phyloP scores from a whole-genome alignment of 30 jellyfish, hydroid and myxozoan species.

The Chrysaora quinquecirrha region DNA sequence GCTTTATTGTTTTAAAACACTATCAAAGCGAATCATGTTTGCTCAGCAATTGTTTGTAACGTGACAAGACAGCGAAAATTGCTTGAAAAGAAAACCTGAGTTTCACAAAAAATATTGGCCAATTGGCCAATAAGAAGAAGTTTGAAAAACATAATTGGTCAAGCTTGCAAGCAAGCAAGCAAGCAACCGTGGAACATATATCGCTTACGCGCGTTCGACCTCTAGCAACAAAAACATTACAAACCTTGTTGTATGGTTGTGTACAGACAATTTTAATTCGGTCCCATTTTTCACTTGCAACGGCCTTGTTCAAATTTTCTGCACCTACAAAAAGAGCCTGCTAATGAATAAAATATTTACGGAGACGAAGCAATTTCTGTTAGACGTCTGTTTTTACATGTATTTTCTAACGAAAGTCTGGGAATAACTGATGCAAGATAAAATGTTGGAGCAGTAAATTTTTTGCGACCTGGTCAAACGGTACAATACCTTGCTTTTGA shows the following conservation, averaged over 20 bases:
- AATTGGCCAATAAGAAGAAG: too few relatives aligned
- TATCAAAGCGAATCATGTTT: too few relatives aligned
- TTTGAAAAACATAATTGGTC: too few relatives aligned
- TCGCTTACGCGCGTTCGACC: too few relatives aligned
- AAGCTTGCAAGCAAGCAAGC: too few relatives aligned
- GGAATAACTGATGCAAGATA: neutral
- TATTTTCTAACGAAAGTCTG: neutral
- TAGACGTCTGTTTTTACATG: neutral
- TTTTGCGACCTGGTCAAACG: neutral
- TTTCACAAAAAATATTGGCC: too few relatives aligned
- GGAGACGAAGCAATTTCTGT: neutral
- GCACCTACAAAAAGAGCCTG: conserved; percentile 40
- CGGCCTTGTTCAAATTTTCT: conserved; percentile 72
- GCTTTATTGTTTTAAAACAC: too few relatives aligned
- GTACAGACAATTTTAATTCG: conserved; percentile 89
- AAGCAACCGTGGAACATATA: too few relatives aligned
- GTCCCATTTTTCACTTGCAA: conserved; percentile 92
- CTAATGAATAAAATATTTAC: neutral
- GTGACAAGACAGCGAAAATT: too few relatives aligned
- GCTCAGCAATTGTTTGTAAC: too few relatives aligned
- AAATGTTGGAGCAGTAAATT: neutral
- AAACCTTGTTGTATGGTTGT: conserved; percentile 94
- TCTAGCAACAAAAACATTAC: neutral
- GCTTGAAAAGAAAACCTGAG: too few relatives aligned
- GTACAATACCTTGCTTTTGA: neutral